A percentile compares a stretch with the other conserved stretches of the same genome.
These are phyloP conservation scores for Phoebastria nigripes DNA, from an alignment of 2,797 vertebrate species.

Conservation along the genomic window DNA sequence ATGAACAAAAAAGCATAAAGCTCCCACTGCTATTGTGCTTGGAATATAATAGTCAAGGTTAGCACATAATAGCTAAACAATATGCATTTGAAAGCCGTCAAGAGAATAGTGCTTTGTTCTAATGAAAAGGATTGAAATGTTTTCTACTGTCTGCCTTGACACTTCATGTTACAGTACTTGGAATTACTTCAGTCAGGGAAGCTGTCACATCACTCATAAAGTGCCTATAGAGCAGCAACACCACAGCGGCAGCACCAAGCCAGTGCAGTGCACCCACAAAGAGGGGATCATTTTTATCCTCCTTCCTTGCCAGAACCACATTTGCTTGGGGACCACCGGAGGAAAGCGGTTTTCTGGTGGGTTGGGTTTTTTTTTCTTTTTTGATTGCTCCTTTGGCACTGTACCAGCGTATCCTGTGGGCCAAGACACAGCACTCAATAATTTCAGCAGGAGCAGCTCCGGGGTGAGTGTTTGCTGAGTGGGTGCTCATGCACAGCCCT, in stretches of 20 bases:
- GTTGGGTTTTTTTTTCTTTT: neutral
- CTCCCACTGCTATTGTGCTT: conserved; percentile 53
- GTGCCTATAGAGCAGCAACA: conserved; percentile 2
- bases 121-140: conserved; percentile 68
- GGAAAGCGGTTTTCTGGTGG: neutral
- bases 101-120: conserved; percentile 64
- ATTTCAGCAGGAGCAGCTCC: neutral
- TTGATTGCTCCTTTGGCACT: neutral
- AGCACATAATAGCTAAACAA: conserved; percentile 64
- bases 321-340: neutral
- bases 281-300: neutral
- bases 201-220: conserved; percentile 63
- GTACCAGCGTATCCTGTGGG: neutral
- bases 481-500: neutral
- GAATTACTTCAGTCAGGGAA: conserved; percentile 64
- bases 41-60: conserved; percentile 64
- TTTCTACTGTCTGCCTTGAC: conserved; percentile 67
- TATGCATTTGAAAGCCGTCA: conserved; percentile 65
- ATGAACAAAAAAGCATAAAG: conserved; percentile 28
- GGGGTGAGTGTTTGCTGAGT: neutral
- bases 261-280: neutral
- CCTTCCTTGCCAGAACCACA: neutral
- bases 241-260: neutral
- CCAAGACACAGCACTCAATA: neutral
- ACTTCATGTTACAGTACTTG: conserved; percentile 65